Percentiles rank a stretch among this genome's conserved stretches.
Conservation (phyloP, 2,797 vertebrate genomes). For the Parauchenoglanis ngamensis region DNA sequence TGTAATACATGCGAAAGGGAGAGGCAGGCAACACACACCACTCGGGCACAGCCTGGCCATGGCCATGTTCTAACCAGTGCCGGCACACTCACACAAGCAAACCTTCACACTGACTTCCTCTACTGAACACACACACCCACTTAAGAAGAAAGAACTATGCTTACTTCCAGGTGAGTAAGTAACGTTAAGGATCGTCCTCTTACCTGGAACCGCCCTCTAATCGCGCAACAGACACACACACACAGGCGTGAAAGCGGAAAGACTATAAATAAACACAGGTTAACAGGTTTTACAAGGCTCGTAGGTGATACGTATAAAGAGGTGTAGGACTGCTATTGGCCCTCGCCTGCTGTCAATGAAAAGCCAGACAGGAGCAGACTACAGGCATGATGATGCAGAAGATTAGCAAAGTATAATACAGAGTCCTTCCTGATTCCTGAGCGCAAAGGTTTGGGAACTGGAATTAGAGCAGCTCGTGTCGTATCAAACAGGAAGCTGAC, state of each 20-base stretch:
- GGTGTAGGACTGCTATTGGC: not conserved
- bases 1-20: constrained; percentile 42
- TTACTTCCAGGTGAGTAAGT: constrained; percentile 49
- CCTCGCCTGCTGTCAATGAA: not conserved
- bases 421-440: not conserved
- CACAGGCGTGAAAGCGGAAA: not conserved
- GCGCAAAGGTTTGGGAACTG: not conserved
- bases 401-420: not conserved
- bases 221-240: not conserved
- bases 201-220: constrained; percentile 21
- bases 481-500: not conserved
- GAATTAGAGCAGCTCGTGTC: not conserved
- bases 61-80: constrained; percentile 13
- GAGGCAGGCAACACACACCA: constrained; percentile 53
- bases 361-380: constrained; percentile 1
- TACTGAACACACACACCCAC: constrained; percentile 43
- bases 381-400: not conserved
- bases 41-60: constrained; percentile 55
- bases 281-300: constrained; percentile 4
- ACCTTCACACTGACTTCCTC: constrained; percentile 37
- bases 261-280: constrained; percentile 10
- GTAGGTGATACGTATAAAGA: not conserved
- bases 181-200: constrained; percentile 34
- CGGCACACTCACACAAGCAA: not conserved
- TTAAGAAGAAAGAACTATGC: constrained; percentile 23